Percentiles rank a stretch among this genome's conserved stretches.
phyloP scores from a whole-genome alignment of 2,113 vertebrate species.

The human region DNA sequence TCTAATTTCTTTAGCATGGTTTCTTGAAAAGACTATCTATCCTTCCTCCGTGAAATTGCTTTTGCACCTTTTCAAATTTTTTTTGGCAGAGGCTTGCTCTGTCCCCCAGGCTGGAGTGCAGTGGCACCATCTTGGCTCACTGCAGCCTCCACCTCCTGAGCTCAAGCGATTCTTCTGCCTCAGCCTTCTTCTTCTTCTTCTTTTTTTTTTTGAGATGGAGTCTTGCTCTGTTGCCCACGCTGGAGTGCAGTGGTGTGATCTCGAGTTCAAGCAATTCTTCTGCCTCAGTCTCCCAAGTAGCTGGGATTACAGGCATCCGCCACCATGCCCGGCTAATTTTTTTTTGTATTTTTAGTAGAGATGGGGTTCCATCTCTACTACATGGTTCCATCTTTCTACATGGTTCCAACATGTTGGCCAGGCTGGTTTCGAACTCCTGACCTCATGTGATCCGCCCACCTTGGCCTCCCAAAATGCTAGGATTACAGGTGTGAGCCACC shows the following conservation, averaged over 20 bases:
- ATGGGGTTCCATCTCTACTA: not conserved
- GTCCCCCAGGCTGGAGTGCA: no score
- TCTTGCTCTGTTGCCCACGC: not conserved
- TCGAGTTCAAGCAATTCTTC: no score
- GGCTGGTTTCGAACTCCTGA: not conserved
- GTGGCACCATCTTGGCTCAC: no score
- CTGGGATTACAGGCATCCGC: not conserved
- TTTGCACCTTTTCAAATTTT: no score
- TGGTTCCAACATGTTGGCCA: not conserved
- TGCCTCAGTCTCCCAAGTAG: not conserved
- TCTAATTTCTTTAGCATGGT: no score
- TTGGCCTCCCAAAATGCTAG: not conserved
- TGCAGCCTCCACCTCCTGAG: not conserved
- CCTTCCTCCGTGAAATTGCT: no score
- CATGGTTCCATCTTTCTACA: no score
- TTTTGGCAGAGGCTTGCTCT: not conserved
- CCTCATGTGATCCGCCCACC: not conserved
- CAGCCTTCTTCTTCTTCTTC: no score
- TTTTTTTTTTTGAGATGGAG: not conserved
- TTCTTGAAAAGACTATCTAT: no score
- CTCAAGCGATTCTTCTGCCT: not conserved
- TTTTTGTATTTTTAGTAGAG: not conserved
- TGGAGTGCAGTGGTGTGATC: no score
- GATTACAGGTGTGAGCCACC: no score
- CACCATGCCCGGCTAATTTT: not conserved